Evolutionary conservation across 1,140 invertebrate genomes (phyloP), one percentile per base, ranked within the genome.

Genomic region (Polypedilum vanderplanki): DNA sequence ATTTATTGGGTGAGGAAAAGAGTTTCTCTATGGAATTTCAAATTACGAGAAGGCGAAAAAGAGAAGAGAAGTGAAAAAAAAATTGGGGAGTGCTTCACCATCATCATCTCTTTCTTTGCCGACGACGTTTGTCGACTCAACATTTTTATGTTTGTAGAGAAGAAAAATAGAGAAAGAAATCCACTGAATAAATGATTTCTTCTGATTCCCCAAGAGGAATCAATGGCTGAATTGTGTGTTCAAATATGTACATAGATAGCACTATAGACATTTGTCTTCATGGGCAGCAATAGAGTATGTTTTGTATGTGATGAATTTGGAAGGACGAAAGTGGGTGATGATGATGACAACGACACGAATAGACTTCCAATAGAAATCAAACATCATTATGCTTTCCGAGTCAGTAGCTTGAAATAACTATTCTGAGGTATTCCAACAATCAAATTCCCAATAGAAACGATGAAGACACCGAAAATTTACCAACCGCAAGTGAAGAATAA

Each of bases 121-220:
- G 10, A 57, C 46, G 10, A 57, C 46, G 46, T 33, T 33, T 33
- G 24, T 33, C 24, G 24, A 33, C 24, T 33, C 24, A 33, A 33
- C 24, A 33, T 33, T 33, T 33, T 33, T 33, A 33, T 33, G 24
- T 33, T 33, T 33, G 24, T 33, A 3, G 24, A 33, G 24, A 33
- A n/a, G 24, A 33, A 33, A 3, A 33, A 33, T 3, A 33, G 24
- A 33, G 24, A 33, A 5, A 57, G 12, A 17, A 57, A 57, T 57
- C 46, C 10, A 57, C 46, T 57, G 46, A 57, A 57, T 57, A 57
- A 57, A 57, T 57, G 46, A 57, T 57, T 57, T 57, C 10, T 57
- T 12, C 46, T 57, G 46, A 57, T 57, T 57, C 46, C 46, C n/a
- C 46, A 15, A 12, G 46, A 17, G 46, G 46, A 12, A 15, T 15